Evolutionary conservation across 1,140 invertebrate genomes (phyloP), one percentile per base, ranked within the genome.

Genomic region (Tenebrio molitor): DNA sequence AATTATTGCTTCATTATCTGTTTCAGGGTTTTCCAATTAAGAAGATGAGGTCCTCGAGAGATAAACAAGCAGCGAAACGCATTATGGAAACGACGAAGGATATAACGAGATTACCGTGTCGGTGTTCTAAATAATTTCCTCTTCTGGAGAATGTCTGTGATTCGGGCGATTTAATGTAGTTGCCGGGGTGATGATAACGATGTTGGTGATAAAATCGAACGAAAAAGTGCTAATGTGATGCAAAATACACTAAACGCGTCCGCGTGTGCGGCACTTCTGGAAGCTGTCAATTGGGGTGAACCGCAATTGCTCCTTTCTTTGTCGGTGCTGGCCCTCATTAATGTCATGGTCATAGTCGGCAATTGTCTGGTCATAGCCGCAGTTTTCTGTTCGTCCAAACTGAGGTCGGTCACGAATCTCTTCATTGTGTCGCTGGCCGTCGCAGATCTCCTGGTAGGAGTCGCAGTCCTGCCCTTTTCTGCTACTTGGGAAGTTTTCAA

Each of bases 381-480:
- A 62, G 96, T 98, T 25, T 93, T 94, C 81, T 91, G 93, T 81
- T 92, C 89, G 15, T 90, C 91, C 36, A 97, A 97, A 82, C 87
- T 97, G 50, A 88, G 95, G 42, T 95, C 94, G 65, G 95, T 97
- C 71, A 98, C 96, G 36, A 98, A 98, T 84, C 89, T 96, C 80
- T 97, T 98, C 85, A 98, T 99, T 79, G 91, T 97, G 25, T 97
- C 95, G 17, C 86, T 98, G 73, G 97, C 96, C 0, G 91, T 97
- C 0, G 95, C 96, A 25, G 97, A 98, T 84, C 87, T 98, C 19
- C 86, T 97, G 79, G 94, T 98, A 6, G 96, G 96, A 0, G 83
- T 97, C 1, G 93, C 93, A 10, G 95, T 97, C n/a, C 85, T 97
- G 62, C 95, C 95, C 0, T 96, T 96, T 83, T 95, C 93, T 12